These are phyloP conservation scores for Muscicapa adusta DNA, from an alignment of 2,113 vertebrate species.

Conservation along the genomic window DNA sequence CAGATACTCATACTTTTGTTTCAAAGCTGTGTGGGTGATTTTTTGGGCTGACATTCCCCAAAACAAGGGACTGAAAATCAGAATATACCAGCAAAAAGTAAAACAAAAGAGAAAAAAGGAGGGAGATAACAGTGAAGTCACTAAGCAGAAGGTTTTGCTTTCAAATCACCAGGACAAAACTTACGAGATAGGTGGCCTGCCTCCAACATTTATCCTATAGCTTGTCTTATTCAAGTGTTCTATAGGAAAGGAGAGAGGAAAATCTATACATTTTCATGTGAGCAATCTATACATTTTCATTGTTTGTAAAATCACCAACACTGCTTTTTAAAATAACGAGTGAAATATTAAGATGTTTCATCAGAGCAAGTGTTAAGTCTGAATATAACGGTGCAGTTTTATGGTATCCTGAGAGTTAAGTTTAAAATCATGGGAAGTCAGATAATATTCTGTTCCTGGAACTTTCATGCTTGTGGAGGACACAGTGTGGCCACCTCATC, in stretches of 20 bases:
- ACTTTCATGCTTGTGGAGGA: neutral
- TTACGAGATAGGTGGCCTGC: neutral
- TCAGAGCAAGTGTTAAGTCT: neutral
- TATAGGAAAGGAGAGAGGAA: neutral
- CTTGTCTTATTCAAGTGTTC: neutral
- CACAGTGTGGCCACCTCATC: neutral
- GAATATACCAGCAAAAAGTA: neutral
- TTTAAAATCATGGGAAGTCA: neutral
- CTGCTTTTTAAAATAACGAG: neutral
- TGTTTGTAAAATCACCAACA: neutral
- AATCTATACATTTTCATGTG: neutral
- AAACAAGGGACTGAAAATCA: neutral
- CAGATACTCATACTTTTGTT: neutral
- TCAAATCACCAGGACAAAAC: neutral
- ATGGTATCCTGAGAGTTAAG: neutral
- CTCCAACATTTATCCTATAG: neutral
- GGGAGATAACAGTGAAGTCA: neutral
- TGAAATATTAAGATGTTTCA: neutral
- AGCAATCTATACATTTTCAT: too few species aligned
- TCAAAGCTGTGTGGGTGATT: neutral
- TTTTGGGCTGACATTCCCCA: neutral
- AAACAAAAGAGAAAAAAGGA: neutral
- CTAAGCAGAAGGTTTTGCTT: neutral
- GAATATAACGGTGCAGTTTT: neutral
- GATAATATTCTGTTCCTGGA: neutral